Evolutionary conservation across 2,113 vertebrate genomes (phyloP).

Genomic region (Chinchilla lanigera): DNA sequence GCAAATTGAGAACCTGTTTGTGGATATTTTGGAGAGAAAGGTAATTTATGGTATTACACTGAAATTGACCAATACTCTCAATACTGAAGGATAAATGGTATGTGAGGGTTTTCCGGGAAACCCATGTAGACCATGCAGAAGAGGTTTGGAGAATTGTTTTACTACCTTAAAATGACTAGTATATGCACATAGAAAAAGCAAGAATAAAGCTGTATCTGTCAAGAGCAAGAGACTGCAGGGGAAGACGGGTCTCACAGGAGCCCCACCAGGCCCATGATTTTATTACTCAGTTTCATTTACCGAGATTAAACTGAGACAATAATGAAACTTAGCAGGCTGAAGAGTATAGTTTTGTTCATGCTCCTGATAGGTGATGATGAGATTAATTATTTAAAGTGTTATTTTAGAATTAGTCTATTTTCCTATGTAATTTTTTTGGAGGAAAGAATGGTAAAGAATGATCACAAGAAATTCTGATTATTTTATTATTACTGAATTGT

Average conservation of each 20-base stretch:
- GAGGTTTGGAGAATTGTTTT: not conserved
- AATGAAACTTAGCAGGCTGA: not conserved
- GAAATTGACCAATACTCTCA: not conserved
- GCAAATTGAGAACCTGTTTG: not conserved
- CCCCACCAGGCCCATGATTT: not conserved
- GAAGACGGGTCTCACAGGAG: fast-evolving
- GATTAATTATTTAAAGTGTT: slow-evolving; percentile 25
- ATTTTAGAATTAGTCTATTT: not conserved
- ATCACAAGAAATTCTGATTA: not conserved
- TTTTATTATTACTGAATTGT: not conserved
- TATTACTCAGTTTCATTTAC: not conserved
- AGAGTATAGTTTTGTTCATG: not conserved
- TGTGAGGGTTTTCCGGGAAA: not conserved
- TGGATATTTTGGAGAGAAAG: not conserved
- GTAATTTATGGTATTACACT: not conserved
- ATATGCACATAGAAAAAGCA: not conserved
- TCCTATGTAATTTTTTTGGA: not conserved
- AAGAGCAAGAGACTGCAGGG: not conserved
- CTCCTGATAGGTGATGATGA: not conserved
- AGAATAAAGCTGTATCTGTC: not conserved
- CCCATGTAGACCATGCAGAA: not conserved
- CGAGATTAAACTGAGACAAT: slow-evolving; percentile 24
- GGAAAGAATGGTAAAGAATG: not conserved
- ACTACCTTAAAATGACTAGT: not conserved
- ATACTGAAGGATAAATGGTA: fast-evolving